These are phyloP conservation scores for Sphenopsis melanotis DNA, from an alignment of 2,797 vertebrate species.

Conservation along the genomic window DNA sequence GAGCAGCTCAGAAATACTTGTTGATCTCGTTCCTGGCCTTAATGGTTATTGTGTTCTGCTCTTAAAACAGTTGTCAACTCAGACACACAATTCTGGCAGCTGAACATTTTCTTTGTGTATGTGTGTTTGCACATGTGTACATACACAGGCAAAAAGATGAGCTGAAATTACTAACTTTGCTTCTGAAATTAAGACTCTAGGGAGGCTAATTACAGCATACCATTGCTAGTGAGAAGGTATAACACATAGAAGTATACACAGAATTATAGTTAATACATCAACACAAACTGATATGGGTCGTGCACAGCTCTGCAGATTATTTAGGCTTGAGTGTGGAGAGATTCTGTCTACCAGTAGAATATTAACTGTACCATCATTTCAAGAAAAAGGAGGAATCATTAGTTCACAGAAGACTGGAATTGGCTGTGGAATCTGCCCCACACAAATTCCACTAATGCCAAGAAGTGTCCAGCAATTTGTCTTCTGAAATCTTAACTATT, in stretches of 20 bases:
- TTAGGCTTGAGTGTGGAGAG: background rate
- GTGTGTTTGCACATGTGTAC: background rate
- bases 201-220: background rate
- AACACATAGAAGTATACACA: background rate
- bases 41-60: background rate
- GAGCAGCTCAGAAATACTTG: background rate
- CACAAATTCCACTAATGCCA: background rate
- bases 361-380: background rate
- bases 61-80: background rate
- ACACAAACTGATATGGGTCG: background rate
- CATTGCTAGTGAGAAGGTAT: background rate
- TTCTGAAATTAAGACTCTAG: background rate
- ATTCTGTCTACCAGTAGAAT: background rate
- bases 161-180: background rate
- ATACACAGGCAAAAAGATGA: background rate
- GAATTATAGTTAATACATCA: background rate
- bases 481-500: background rate
- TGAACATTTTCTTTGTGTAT: background rate
- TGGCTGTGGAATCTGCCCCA: background rate
- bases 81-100: background rate
- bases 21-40: background rate
- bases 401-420: background rate
- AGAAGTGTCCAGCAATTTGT: background rate
- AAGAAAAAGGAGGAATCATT: background rate
- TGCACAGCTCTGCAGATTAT: background rate